A percentile compares a stretch with the other conserved stretches of the same genome.
These are phyloP conservation scores for Euwallacea fornicatus DNA, from an alignment of 1,140 invertebrate genomes.

Conservation along the genomic window DNA sequence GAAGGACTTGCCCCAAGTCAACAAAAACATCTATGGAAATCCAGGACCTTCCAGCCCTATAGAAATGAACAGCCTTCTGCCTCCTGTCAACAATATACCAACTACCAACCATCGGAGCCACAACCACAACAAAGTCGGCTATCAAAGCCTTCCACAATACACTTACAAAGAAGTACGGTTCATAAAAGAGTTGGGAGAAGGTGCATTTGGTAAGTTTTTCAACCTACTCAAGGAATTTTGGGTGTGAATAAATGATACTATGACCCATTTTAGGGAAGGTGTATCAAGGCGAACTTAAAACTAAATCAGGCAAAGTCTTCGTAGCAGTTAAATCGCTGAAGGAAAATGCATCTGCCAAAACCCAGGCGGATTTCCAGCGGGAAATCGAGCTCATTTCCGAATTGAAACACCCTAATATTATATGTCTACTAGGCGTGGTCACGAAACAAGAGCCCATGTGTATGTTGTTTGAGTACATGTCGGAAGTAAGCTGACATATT, in stretches of 20 bases:
- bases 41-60: conserved; percentile 64
- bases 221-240: neutral
- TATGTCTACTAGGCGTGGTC: conserved; percentile 90
- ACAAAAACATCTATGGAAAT: conserved; percentile 76
- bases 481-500: conserved; percentile 54
- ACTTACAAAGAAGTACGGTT: conserved; percentile 81
- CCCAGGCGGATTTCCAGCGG: conserved; percentile 86
- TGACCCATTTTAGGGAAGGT: conserved; percentile 61
- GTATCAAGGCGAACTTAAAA: conserved; percentile 89
- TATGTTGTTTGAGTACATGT: conserved; percentile 97
- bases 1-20: conserved; percentile 65
- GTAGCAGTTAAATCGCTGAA: conserved; percentile 95
- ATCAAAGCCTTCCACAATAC: conserved; percentile 70
- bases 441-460: conserved; percentile 83
- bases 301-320: conserved; percentile 66
- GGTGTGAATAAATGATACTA: neutral
- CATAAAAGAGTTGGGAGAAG: conserved; percentile 93
- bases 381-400: conserved; percentile 93
- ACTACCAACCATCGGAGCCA: conserved; percentile 43
- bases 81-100: conserved; percentile 56
- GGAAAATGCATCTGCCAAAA: conserved; percentile 89
- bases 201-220: conserved; percentile 79
- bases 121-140: conserved; percentile 45
- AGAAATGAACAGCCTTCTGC: conserved; percentile 75
- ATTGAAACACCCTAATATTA: conserved; percentile 92